These are phyloP conservation scores for Oreochromis grahami DNA, from an alignment of 2,797 vertebrate species.

Conservation along the genomic window DNA sequence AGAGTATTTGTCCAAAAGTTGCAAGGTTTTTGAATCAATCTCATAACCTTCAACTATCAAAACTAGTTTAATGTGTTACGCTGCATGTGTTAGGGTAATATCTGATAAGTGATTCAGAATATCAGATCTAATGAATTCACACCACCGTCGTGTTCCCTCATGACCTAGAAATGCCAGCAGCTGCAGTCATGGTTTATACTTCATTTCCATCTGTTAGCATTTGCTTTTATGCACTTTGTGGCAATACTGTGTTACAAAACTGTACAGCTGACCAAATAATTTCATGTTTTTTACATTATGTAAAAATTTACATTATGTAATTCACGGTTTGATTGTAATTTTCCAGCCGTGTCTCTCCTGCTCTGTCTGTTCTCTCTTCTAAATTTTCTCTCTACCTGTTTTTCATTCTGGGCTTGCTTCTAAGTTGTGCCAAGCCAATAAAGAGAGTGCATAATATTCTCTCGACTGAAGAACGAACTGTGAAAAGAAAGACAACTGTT, in stretches of 20 bases:
- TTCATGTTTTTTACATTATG: neutral
- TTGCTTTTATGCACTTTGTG: neutral
- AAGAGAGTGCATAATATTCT: too few species aligned
- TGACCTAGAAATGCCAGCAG: constrained; percentile 6
- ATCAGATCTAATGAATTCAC: constrained; percentile 8
- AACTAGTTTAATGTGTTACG: neutral
- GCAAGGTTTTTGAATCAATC: neutral
- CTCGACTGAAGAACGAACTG: too few species aligned
- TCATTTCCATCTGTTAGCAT: neutral
- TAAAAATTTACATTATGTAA: neutral
- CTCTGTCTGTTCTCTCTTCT: too few species aligned
- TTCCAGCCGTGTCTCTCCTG: too few species aligned
- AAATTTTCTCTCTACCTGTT: too few species aligned
- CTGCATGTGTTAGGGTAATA: neutral
- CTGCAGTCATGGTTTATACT: neutral
- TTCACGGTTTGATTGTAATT: too few species aligned
- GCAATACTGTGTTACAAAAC: neutral
- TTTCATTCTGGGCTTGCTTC: too few species aligned
- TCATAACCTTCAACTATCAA: constrained; percentile 1
- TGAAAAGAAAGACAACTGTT: too few species aligned
- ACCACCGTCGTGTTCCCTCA: neutral
- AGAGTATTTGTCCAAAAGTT: neutral
- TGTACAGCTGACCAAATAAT: neutral
- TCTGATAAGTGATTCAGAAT: constrained; percentile 7
- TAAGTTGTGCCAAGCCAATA: too few species aligned